A percentile compares a stretch with the other conserved stretches of the same genome.
These are phyloP conservation scores for Catotricha subobsoleta DNA, from an alignment of 2,888 invertebrate genomes.

Conservation along the genomic window DNA sequence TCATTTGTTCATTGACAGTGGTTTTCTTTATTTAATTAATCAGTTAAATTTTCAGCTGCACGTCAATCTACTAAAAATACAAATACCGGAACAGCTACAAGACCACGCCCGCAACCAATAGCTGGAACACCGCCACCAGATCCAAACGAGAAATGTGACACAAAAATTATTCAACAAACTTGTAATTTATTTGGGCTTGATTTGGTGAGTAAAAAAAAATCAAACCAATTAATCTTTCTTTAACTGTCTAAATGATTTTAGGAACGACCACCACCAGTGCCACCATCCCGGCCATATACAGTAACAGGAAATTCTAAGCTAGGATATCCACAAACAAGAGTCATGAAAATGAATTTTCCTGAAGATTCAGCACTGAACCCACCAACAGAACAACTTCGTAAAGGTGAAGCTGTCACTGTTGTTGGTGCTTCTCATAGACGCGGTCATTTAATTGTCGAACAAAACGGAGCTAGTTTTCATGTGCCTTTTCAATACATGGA, in stretches of 20 bases:
- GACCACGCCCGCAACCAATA: constrained; percentile 77
- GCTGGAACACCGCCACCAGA: constrained; percentile 80
- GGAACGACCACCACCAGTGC: constrained; percentile 84
- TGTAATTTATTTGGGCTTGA: constrained; percentile 80
- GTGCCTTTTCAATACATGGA: constrained; percentile 74
- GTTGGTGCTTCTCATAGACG: constrained; percentile 71
- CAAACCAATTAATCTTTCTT: background rate
- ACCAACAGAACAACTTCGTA: constrained; percentile 37
- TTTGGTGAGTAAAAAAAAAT: constrained; percentile 38
- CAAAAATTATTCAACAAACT: constrained; percentile 75
- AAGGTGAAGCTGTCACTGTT: constrained; percentile 75
- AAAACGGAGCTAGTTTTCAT: constrained; percentile 51
- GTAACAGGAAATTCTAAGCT: constrained; percentile 78
- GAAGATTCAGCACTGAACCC: constrained; percentile 32
- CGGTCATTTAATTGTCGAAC: constrained; percentile 76
- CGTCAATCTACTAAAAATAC: constrained; percentile 1
- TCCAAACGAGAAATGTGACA: constrained; percentile 69
- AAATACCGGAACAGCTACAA: constrained; percentile 31
- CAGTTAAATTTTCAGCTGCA: background rate
- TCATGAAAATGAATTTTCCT: constrained; percentile 79
- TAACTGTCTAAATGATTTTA: constrained; percentile 19
- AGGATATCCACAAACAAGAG: constrained; percentile 79
- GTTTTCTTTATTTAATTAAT: background rate
- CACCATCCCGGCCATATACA: constrained; percentile 77
- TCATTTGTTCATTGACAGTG: background rate